phyloP scores from a whole-genome alignment of 2,113 vertebrate species.

The Siniperca knerii region DNA sequence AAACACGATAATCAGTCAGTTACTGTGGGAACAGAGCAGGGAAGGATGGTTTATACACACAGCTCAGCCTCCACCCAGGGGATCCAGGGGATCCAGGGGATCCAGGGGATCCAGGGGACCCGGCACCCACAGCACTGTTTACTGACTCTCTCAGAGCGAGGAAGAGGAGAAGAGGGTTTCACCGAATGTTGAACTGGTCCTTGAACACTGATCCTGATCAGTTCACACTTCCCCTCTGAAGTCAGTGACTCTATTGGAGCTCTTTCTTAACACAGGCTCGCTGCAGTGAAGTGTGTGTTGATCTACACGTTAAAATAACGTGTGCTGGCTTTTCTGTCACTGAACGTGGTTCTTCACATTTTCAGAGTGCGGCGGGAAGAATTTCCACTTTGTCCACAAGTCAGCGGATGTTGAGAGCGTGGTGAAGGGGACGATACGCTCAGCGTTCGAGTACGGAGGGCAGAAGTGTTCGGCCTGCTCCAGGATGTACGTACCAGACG shows the following conservation, averaged over 20 bases:
- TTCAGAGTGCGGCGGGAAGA: conserved; percentile 97
- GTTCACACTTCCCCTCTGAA: too few relatives aligned
- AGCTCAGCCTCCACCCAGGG: too few relatives aligned
- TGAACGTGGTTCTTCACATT: background rate
- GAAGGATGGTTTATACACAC: too few relatives aligned
- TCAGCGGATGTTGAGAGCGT: conserved; percentile 90
- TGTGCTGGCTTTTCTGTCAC: background rate
- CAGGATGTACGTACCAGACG: conserved; percentile 91
- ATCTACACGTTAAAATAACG: background rate
- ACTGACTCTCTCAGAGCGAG: too few relatives aligned
- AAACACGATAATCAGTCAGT: background rate
- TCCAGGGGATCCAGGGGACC: too few relatives aligned
- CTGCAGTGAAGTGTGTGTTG: background rate
- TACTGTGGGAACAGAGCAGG: background rate
- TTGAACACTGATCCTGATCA: too few relatives aligned
- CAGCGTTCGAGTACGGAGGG: conserved; percentile 94
- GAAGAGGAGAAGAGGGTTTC: too few relatives aligned
- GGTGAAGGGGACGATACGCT: conserved; percentile 92
- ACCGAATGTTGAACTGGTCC: too few relatives aligned
- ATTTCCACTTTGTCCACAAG: conserved; percentile 95
- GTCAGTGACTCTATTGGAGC: too few relatives aligned
- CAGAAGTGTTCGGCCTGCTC: conserved; percentile 99
- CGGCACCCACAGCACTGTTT: too few relatives aligned
- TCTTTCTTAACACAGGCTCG: too few relatives aligned
- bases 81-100: too few relatives aligned